Evolutionary conservation across 35 echinoderm and acorn worm genomes (phyloP).

Genomic region (Ophioderma brevispina): DNA sequence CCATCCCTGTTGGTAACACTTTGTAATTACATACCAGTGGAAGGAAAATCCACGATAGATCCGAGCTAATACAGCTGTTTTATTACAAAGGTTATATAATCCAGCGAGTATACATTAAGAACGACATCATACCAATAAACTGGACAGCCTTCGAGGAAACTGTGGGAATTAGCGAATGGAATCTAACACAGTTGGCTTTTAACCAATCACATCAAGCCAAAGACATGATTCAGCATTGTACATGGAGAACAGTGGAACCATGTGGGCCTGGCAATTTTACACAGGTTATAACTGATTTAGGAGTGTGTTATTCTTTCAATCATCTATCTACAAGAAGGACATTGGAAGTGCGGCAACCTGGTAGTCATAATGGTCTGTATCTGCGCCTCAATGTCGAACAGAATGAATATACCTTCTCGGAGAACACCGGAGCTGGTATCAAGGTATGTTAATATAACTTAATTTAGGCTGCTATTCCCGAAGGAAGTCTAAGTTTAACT

Average conservation of each 20-base stretch:
- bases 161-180: too few relatives aligned
- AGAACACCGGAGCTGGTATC: slow-evolving; percentile 47
- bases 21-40: slow-evolving; percentile 51
- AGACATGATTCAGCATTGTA: slow-evolving; percentile 8
- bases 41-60: background rate
- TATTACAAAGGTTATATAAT: background rate
- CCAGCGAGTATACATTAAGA: too few relatives aligned
- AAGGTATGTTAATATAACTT: slow-evolving; percentile 32
- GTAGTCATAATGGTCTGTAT: slow-evolving; percentile 37
- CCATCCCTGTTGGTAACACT: slow-evolving; percentile 33
- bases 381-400: slow-evolving; percentile 55
- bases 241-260: background rate
- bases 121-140: too few relatives aligned
- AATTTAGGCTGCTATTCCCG: background rate
- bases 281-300: slow-evolving; percentile 14
- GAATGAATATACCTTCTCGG: slow-evolving; percentile 27
- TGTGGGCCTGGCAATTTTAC: slow-evolving; percentile 34
- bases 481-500: background rate
- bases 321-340: background rate
- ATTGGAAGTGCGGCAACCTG: slow-evolving; percentile 18
- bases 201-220: slow-evolving; percentile 11
- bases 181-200: background rate
- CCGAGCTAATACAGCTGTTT: background rate
- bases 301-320: slow-evolving; percentile 68
- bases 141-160: too few relatives aligned